Conservation (phyloP, 2,797 vertebrate genomes). For the Tapera naevia region DNA sequence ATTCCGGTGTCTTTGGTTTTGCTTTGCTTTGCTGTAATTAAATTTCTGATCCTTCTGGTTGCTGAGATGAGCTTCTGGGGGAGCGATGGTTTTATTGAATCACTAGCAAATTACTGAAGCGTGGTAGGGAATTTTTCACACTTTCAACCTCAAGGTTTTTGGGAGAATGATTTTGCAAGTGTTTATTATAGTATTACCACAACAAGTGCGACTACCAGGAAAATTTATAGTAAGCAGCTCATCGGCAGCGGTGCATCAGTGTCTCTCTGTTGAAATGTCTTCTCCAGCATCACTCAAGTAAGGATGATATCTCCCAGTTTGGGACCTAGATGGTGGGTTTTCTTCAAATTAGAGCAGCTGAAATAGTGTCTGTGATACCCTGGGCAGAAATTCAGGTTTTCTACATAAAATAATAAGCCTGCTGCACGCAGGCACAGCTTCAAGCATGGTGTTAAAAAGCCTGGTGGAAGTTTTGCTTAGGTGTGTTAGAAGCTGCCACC, state of each 20-base stretch:
- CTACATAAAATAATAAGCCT: neutral
- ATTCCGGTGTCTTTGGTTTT: neutral
- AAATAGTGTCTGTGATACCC: neutral
- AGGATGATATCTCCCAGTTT: neutral
- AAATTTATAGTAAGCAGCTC: slow-evolving; percentile 16
- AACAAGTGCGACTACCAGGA: neutral
- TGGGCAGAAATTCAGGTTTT: neutral
- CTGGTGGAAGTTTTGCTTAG: neutral
- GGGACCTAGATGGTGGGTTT: neutral
- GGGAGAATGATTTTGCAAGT: slow-evolving; percentile 16
- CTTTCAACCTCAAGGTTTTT: slow-evolving; percentile 40
- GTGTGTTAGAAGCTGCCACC: neutral
- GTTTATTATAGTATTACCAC: slow-evolving; percentile 28
- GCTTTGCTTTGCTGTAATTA: slow-evolving; percentile 12
- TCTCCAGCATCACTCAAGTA: neutral
- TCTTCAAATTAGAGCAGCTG: neutral
- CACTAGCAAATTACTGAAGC: slow-evolving; percentile 6
- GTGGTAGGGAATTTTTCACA: slow-evolving; percentile 34
- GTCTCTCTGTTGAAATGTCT: neutral
- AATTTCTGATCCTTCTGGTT: slow-evolving; percentile 21
- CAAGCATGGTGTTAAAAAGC: rapidly evolving
- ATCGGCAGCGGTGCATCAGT: neutral
- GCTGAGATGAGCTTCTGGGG: neutral
- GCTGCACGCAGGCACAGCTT: neutral
- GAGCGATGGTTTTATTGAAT: slow-evolving; percentile 10